phyloP scores from a whole-genome alignment of 2,888 invertebrate species.

The Mystacides longicornis region DNA sequence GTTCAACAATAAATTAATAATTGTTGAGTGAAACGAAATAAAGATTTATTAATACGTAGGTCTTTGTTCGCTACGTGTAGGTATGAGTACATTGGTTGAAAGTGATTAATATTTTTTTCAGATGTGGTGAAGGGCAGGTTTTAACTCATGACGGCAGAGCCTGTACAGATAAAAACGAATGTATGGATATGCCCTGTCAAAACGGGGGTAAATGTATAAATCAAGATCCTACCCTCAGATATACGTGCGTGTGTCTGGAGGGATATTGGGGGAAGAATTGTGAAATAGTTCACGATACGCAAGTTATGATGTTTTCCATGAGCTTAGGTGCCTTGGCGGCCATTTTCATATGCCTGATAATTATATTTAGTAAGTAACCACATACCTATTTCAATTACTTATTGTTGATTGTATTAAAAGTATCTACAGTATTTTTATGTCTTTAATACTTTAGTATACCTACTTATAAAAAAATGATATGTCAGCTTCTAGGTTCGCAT shows the following conservation, averaged over 20 bases:
- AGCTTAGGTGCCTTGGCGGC: conserved; percentile 96
- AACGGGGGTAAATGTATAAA: conserved; percentile 90
- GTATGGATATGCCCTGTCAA: conserved; percentile 86
- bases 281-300: conserved; percentile 87
- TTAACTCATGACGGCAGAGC: conserved; percentile 85
- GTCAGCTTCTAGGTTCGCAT: no score
- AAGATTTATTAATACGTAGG: no score
- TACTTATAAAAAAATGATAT: not conserved
- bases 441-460: no score
- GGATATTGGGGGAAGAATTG: conserved; percentile 94
- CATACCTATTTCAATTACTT: not conserved
- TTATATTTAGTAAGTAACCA: conserved; percentile 86
- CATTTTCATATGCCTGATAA: conserved; percentile 93
- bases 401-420: not conserved
- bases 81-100: no score
- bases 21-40: no score
- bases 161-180: conserved; percentile 93
- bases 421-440: not conserved
- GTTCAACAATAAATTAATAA: no score
- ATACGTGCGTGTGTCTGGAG: conserved; percentile 83
- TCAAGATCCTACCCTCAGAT: conserved; percentile 77
- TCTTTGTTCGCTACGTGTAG: no score
- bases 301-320: conserved; percentile 71
- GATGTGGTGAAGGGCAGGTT: conserved; percentile 89
- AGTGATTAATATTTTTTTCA: no score